Evolutionary conservation across 1,140 invertebrate genomes (phyloP).

Genomic region (Drosophila pruinosa): DNA sequence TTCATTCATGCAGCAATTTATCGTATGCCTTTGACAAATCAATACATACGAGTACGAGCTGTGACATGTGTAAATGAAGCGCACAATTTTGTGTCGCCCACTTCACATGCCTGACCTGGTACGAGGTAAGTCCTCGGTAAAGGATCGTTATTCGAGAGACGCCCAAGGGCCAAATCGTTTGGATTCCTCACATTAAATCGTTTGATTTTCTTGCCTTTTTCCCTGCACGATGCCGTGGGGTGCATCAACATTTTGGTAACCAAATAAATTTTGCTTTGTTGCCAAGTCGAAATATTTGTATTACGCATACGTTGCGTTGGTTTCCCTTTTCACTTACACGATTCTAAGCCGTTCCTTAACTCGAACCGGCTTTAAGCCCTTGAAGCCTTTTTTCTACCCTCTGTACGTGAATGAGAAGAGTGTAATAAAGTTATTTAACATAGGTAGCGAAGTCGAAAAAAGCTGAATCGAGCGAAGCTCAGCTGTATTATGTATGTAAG

Average conservation of each 20-base stretch:
- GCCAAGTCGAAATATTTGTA: conserved; percentile 64
- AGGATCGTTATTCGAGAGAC: conserved; percentile 24
- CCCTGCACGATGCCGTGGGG: conserved; percentile 1
- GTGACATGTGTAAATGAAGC: conserved; percentile 57
- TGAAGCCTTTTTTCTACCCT: conserved; percentile 37
- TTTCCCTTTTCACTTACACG: conserved; percentile 16
- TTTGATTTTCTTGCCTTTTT: conserved; percentile 62
- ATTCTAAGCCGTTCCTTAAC: conserved; percentile 40
- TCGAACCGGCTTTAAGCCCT: conserved; percentile 39
- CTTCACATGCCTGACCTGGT: not conserved
- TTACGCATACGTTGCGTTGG: conserved; percentile 62
- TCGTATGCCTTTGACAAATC: conserved; percentile 71
- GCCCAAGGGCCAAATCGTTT: conserved; percentile 63
- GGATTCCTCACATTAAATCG: conserved; percentile 70
- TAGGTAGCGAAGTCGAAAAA: not conserved
- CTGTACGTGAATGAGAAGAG: not conserved
- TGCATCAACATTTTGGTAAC: conserved; percentile 59
- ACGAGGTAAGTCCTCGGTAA: not conserved
- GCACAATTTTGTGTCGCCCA: conserved; percentile 21
- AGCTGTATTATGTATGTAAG: no score
- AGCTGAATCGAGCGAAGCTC: no score
- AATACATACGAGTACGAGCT: conserved; percentile 41
- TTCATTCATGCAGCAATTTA: conserved; percentile 63
- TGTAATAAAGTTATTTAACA: not conserved
- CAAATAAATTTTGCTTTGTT: conserved; percentile 77